Conservation (phyloP, 2,113 vertebrate genomes). For the Upupa epops region DNA sequence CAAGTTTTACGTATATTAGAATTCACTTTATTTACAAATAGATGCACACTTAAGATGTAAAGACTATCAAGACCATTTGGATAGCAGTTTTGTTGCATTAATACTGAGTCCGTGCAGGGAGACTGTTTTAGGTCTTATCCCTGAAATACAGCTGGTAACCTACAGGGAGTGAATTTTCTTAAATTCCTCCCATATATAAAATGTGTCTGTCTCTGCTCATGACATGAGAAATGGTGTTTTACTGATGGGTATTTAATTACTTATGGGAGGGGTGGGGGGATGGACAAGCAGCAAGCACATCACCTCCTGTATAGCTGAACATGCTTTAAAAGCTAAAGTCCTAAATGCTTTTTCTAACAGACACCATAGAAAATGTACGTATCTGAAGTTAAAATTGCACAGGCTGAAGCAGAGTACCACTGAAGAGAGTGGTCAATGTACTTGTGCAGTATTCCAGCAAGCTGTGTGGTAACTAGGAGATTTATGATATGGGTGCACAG, state of each 20-base stretch:
- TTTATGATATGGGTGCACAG: background rate
- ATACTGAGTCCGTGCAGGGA: background rate
- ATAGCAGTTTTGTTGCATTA: background rate
- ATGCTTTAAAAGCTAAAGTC: background rate
- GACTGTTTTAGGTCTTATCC: background rate
- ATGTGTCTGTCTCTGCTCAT: background rate
- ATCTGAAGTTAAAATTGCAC: background rate
- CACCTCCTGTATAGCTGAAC: background rate
- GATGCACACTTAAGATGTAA: background rate
- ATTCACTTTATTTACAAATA: constrained; percentile 49
- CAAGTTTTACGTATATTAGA: constrained; percentile 29
- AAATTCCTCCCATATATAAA: background rate
- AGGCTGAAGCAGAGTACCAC: background rate
- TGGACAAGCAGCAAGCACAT: background rate
- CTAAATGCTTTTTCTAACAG: background rate
- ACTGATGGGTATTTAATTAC: background rate
- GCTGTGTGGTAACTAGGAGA: background rate
- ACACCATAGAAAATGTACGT: background rate
- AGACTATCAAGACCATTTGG: background rate
- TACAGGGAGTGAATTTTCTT: background rate
- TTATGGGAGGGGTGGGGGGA: background rate
- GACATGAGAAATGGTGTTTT: background rate
- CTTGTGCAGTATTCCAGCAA: background rate
- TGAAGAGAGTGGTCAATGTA: background rate
- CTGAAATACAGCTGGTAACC: background rate